These are phyloP conservation scores for Synergus gifuensis DNA, from an alignment of 2,888 invertebrate species.

Conservation along the genomic window DNA sequence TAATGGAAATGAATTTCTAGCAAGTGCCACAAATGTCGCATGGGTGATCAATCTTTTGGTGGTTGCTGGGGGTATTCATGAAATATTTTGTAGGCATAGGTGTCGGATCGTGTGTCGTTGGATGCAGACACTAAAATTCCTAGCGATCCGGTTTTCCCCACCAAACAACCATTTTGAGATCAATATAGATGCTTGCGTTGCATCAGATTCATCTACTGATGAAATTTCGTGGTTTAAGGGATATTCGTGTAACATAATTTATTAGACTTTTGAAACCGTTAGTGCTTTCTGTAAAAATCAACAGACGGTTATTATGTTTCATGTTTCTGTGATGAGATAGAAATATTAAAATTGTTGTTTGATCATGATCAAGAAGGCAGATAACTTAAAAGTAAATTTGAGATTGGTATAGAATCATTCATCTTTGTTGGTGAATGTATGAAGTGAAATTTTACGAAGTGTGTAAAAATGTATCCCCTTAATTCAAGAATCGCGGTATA, in stretches of 20 bases:
- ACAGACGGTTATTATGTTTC: neutral
- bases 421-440: slow-evolving; percentile 5
- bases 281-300: neutral
- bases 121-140: slow-evolving; percentile 39
- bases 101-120: neutral
- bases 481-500: slow-evolving; percentile 40
- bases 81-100: neutral
- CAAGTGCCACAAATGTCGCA: neutral
- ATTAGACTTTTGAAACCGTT: neutral
- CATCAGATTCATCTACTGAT: slow-evolving; percentile 37
- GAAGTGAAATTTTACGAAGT: slow-evolving; percentile 24
- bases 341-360: neutral
- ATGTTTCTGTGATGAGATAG: neutral
- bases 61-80: neutral
- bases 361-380: neutral
- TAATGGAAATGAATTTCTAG: neutral
- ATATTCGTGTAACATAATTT: neutral
- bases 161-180: neutral
- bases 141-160: slow-evolving; percentile 43
- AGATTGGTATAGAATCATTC: neutral
- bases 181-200: neutral
- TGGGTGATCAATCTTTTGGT: neutral
- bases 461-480: slow-evolving; percentile 45
- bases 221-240: slow-evolving; percentile 5
- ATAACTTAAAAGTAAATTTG: neutral